Conservation (phyloP, 2,113 vertebrate genomes). For the Isurus oxyrinchus region DNA sequence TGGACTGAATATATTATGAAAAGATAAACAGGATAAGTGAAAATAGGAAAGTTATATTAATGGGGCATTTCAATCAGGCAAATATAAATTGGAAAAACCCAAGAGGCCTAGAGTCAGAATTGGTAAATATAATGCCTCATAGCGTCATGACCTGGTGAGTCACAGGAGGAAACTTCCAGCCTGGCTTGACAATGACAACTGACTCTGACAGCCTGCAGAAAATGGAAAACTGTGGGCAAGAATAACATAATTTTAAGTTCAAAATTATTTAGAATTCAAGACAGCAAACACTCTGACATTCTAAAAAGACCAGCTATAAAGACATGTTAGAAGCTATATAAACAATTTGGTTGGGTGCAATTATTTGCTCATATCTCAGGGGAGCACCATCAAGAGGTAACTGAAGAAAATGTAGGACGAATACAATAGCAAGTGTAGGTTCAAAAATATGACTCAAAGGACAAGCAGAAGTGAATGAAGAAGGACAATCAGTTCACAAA, state of each 20-base stretch:
- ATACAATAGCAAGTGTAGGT: not conserved
- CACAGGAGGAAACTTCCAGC: not conserved
- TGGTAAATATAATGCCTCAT: not conserved
- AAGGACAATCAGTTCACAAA: not conserved
- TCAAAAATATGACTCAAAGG: not conserved
- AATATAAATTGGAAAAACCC: not conserved
- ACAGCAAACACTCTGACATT: not conserved
- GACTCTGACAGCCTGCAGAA: not conserved
- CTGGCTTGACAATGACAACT: not conserved
- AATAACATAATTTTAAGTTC: not conserved
- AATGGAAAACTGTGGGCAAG: not conserved
- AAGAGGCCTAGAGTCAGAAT: not conserved
- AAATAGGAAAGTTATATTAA: not conserved
- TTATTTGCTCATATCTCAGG: not conserved
- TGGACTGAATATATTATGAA: not conserved
- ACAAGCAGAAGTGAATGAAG: not conserved
- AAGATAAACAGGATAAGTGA: not conserved
- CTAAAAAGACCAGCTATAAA: not conserved
- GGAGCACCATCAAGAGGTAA: not conserved
- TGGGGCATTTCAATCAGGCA: not conserved
- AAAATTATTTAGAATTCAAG: not conserved
- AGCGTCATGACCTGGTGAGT: not conserved
- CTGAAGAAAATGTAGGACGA: not conserved
- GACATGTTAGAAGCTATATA: not conserved
- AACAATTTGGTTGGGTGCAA: not conserved